Percentiles rank a stretch among this genome's conserved stretches.
These are phyloP conservation scores for Prostheceraeus crozeri DNA, from an alignment of 2,888 invertebrate species.

Conservation along the genomic window DNA sequence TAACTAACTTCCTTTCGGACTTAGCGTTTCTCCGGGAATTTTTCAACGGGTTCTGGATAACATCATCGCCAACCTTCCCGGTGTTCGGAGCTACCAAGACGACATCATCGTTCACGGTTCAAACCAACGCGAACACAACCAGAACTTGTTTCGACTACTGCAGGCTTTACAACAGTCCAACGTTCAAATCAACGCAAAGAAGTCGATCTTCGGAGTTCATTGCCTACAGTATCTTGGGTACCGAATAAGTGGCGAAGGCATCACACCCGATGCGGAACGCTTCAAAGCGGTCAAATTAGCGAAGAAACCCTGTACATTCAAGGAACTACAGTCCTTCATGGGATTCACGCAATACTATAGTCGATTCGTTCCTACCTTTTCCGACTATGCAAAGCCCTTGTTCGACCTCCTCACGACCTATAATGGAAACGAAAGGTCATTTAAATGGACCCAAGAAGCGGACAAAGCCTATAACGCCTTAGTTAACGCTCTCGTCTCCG, in stretches of 20 bases:
- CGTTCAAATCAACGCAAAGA: slow-evolving; percentile 20
- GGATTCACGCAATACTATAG: slow-evolving; percentile 5
- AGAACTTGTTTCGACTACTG: neutral
- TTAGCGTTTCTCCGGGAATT: neutral
- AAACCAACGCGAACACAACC: neutral
- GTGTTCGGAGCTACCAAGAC: neutral
- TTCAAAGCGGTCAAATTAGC: neutral
- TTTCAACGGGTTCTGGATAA: slow-evolving; percentile 1
- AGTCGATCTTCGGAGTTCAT: neutral
- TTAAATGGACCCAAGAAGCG: neutral
- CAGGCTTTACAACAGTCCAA: neutral
- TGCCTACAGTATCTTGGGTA: neutral
- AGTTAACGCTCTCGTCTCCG: neutral
- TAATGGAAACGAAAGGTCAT: neutral
- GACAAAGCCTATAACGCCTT: neutral
- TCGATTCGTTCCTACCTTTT: neutral
- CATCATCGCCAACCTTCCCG: neutral
- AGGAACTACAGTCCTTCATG: neutral
- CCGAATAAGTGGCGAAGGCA: neutral
- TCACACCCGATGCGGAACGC: slow-evolving; percentile 3
- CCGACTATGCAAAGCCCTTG: slow-evolving; percentile 19
- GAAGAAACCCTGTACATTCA: neutral
- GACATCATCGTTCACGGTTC: neutral
- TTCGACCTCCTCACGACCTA: neutral
- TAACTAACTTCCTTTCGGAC: neutral